Base-by-base conservation (phyloP, 2,888 invertebrate genomes). In the Thelaira solivaga region DNA sequence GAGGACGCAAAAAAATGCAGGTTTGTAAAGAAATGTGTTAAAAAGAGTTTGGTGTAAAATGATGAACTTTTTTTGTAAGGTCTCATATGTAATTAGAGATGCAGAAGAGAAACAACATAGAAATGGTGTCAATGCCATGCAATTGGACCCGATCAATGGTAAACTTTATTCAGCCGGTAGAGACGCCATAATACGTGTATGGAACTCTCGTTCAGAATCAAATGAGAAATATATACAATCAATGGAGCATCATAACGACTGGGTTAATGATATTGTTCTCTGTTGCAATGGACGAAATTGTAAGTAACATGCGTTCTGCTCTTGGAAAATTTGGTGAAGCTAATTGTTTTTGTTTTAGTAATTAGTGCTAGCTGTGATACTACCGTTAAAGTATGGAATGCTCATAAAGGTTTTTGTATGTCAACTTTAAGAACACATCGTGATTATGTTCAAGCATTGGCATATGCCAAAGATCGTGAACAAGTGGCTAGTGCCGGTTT, bases 181-280 rank as follows among this genome's bases (percentile, higher is more conserved):
- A 76, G 99, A 99, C 90, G 97, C 98, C 65, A 97, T 99, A 85
- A 97, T 99, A 84, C 92, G 99, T 86, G 97, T 95, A 84, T 97
- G 96, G 94, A 94, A 95, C 88, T 92, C 93, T 8, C 90, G 90
- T 20, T 88, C 90, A 51, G 92, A 91, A 43, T 88, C 91, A 34
- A 91, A 90, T 82, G 94, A 95, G 81, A 93, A 93, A 62, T 98
- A 97, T 87, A 92, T 97, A 77, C 96, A 97, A 86, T 97, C 98
- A 29, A 97, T 99, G 97, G 99, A 99, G 88, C 99, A 99, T 89
- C 99, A 99, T 88, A 99, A 98, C 2, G 99, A 99, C 89, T 99
- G 99, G 99, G 98, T 99, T 55, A 99, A 99, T 90, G 99, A 99
- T 90, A 97, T 99, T 87, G 96, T 99, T 39, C 91, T 99, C 26